A percentile compares a stretch with the other conserved stretches of the same genome.
Conservation (phyloP, 2,113 vertebrate species). For the Odocoileus hemionus region DNA sequence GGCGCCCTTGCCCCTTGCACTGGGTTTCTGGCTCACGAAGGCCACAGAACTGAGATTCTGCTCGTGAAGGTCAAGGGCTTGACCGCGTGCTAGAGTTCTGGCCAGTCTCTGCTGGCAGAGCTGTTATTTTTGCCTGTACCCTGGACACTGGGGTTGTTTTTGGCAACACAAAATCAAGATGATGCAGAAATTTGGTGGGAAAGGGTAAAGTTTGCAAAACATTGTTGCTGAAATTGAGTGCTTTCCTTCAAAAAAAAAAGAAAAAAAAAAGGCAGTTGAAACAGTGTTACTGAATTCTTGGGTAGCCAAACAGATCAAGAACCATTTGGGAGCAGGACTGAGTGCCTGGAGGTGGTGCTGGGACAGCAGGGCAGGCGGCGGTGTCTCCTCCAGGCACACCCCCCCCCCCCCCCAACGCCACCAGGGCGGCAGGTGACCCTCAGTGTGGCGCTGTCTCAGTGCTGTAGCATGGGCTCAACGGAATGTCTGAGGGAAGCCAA, state of each 20-base stretch:
- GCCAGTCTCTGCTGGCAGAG: neutral
- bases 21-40: neutral
- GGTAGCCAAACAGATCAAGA: neutral
- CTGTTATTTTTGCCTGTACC: neutral
- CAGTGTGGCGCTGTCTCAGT: neutral
- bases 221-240: neutral
- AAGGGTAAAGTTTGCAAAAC: conserved; percentile 25
- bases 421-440: neutral
- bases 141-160: neutral
- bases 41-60: neutral
- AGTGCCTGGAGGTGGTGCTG: rapidly evolving
- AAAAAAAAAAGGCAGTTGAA: neutral
- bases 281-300: neutral
- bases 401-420: too few relatives aligned
- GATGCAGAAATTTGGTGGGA: conserved; percentile 45
- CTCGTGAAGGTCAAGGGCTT: neutral
- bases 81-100: neutral
- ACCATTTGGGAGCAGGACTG: neutral
- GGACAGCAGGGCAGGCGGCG: rapidly evolving
- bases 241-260: neutral
- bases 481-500: neutral
- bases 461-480: neutral
- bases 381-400: too few relatives aligned
- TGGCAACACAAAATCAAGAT: neutral
- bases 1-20: neutral